Evolutionary conservation across 2,113 vertebrate genomes (phyloP).

Genomic region (Heterotilapia buettikoferi): DNA sequence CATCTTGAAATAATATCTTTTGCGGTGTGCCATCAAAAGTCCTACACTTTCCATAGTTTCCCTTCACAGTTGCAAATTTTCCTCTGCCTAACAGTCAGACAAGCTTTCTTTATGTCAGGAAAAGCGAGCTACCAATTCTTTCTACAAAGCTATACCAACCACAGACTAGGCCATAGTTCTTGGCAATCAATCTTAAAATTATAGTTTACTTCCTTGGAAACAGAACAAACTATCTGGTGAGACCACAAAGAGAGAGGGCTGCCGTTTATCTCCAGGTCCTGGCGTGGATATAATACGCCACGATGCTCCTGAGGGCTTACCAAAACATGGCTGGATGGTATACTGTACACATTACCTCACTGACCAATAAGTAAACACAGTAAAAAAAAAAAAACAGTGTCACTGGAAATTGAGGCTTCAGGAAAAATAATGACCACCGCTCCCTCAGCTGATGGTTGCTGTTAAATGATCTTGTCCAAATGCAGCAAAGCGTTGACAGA

Average conservation of each 20-base stretch:
- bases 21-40: slow-evolving; percentile 63
- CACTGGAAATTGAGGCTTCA: slow-evolving; percentile 30
- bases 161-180: slow-evolving; percentile 51
- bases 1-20: slow-evolving; percentile 71
- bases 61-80: slow-evolving; percentile 54
- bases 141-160: slow-evolving; percentile 53
- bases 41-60: slow-evolving; percentile 62
- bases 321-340: slow-evolving; percentile 40
- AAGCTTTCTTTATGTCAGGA: slow-evolving; percentile 53
- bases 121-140: slow-evolving; percentile 53
- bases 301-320: slow-evolving; percentile 37
- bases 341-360: slow-evolving; percentile 47
- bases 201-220: slow-evolving; percentile 67
- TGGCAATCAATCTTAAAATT: slow-evolving; percentile 68
- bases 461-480: background rate
- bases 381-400: background rate
- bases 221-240: slow-evolving; percentile 48
- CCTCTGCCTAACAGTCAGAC: slow-evolving; percentile 45
- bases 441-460: background rate
- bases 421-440: background rate
- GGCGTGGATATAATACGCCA: slow-evolving; percentile 20
- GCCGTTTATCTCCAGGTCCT: slow-evolving; percentile 46
- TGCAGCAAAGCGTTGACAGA: slow-evolving; percentile 18
- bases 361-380: slow-evolving; percentile 44
- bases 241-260: slow-evolving; percentile 46